Conservation (phyloP, 2,888 invertebrate genomes). For the Cantharis flavilabris region DNA sequence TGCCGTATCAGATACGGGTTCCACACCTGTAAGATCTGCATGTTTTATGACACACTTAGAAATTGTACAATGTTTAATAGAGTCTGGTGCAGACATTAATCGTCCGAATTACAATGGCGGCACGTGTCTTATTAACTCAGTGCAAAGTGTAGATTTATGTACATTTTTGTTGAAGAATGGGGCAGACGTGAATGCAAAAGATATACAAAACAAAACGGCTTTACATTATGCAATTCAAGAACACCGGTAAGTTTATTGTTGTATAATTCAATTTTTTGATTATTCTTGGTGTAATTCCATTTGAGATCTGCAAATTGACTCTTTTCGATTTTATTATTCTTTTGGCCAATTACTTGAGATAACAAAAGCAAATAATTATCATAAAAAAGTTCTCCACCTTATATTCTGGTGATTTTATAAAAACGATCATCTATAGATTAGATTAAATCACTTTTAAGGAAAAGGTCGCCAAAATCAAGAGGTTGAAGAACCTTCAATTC, state of each 20-base stretch:
- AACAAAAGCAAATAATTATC: too few species aligned
- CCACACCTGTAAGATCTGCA: constrained; percentile 87
- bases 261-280: not conserved
- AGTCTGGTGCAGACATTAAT: constrained; percentile 81
- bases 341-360: too few species aligned
- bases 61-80: constrained; percentile 75
- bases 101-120: constrained; percentile 89
- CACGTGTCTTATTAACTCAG: constrained; percentile 91
- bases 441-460: too few species aligned
- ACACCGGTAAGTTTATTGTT: constrained; percentile 59
- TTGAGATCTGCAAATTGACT: too few species aligned
- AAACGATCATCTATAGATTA: too few species aligned
- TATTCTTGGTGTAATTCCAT: too few species aligned
- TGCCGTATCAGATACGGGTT: constrained; percentile 85
- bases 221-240: constrained; percentile 92
- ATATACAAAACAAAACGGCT: constrained; percentile 89
- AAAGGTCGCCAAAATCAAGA: too few species aligned
- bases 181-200: constrained; percentile 82
- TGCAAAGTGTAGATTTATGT: constrained; percentile 83
- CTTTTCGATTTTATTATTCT: too few species aligned
- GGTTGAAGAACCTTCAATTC: too few species aligned
- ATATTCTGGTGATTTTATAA: too few species aligned
- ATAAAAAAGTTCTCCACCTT: too few species aligned
- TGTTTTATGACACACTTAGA: constrained; percentile 91
- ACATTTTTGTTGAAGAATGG: constrained; percentile 78